Evolutionary conservation across 2,113 vertebrate species (phyloP).

Genomic region (Progne subis): DNA sequence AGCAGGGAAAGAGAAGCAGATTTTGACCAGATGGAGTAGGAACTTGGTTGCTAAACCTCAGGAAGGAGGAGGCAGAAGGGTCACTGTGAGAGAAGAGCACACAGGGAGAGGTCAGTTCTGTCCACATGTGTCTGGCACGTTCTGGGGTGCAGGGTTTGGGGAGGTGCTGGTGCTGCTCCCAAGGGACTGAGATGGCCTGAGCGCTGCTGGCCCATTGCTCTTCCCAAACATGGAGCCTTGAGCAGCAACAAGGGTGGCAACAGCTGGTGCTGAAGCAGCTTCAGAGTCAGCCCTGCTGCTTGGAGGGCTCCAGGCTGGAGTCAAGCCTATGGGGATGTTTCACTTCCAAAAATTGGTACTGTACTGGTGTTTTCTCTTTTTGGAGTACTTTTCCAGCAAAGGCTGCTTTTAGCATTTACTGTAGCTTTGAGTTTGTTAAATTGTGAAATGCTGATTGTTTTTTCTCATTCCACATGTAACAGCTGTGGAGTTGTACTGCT

Average conservation of each 20-base stretch:
- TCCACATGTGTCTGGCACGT: rapidly evolving
- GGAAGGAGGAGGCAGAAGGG: not conserved
- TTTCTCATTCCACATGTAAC: not conserved
- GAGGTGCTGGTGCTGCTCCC: not conserved
- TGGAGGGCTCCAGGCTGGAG: not conserved
- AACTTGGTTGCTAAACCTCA: not conserved
- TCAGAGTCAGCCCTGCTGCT: not conserved
- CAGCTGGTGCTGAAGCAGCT: not conserved
- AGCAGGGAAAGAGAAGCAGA: not conserved
- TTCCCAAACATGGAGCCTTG: rapidly evolving
- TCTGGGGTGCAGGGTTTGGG: rapidly evolving
- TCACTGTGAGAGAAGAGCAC: not conserved
- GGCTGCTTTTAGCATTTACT: not conserved
- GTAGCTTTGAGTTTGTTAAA: not conserved
- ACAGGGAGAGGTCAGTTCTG: not conserved
- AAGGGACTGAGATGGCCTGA: not conserved
- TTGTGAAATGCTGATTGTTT: not conserved
- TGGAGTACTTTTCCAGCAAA: not conserved
- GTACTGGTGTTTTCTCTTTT: not conserved
- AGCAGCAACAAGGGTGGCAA: not conserved
- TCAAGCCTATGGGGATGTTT: not conserved
- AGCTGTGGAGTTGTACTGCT: not conserved
- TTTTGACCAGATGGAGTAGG: not conserved
- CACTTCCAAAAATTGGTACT: not conserved
- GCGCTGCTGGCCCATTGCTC: rapidly evolving